phyloP scores from a whole-genome alignment of 2,888 invertebrate species.

The Hypomecis atomaria region DNA sequence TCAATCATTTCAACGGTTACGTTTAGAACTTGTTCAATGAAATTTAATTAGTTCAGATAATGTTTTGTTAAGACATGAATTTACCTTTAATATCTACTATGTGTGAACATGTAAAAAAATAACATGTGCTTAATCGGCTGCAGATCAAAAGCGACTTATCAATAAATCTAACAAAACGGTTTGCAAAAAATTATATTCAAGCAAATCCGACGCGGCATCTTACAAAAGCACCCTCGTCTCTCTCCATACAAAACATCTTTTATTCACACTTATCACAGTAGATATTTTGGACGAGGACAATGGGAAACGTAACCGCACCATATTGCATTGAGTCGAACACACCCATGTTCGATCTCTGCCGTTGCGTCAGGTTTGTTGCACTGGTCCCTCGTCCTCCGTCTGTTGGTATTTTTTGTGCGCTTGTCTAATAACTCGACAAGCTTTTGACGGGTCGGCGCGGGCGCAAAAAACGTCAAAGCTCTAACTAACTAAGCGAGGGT shows the following conservation, averaged over 20 bases:
- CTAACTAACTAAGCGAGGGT: constrained; percentile 64
- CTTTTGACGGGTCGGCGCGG: constrained; percentile 82
- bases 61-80: constrained; percentile 14
- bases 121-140: constrained; percentile 38
- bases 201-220: constrained; percentile 56
- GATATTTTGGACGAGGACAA: constrained; percentile 67
- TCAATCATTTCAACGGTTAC: constrained; percentile 48
- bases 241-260: constrained; percentile 55
- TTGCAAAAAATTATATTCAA: constrained; percentile 54
- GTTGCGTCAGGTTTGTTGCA: constrained; percentile 74
- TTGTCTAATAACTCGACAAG: constrained; percentile 80
- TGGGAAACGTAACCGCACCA: constrained; percentile 74
- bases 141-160: constrained; percentile 41
- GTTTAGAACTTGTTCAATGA: constrained; percentile 39
- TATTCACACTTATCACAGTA: constrained; percentile 77
- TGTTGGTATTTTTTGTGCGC: constrained; percentile 73
- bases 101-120: constrained; percentile 35
- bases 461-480: constrained; percentile 79
- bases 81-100: constrained; percentile 11
- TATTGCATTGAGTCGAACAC: constrained; percentile 58
- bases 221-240: constrained; percentile 62
- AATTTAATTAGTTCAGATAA: constrained; percentile 29
- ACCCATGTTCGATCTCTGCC: constrained; percentile 59
- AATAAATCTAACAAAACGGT: constrained; percentile 58
- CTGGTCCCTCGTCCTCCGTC: constrained; percentile 70